These are phyloP conservation scores for Neodiprion fabricii DNA, from an alignment of 1,140 invertebrate species.

Conservation along the genomic window DNA sequence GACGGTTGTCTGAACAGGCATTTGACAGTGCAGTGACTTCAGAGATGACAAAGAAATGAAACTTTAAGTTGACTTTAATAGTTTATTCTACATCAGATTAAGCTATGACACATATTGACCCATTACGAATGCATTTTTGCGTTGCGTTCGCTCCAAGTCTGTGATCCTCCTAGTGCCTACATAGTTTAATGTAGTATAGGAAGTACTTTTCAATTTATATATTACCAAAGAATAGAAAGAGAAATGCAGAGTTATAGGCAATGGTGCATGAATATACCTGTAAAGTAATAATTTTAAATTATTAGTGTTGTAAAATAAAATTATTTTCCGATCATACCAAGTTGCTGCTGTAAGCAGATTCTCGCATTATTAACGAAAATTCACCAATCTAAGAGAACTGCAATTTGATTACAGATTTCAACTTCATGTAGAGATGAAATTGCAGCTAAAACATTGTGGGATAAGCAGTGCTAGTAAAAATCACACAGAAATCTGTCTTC, in stretches of 20 bases:
- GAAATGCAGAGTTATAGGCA: slow-evolving; percentile 27
- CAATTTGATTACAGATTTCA: too few species aligned
- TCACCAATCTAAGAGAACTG: too few species aligned
- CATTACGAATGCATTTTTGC: not conserved
- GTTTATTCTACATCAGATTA: not conserved
- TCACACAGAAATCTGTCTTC: too few species aligned
- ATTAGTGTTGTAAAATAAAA: not conserved
- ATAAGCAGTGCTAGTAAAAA: too few species aligned
- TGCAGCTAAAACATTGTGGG: too few species aligned
- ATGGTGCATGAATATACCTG: not conserved
- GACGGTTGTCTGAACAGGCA: not conserved
- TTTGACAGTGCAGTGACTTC: not conserved
- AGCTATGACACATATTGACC: slow-evolving; percentile 3
- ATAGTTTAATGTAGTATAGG: slow-evolving; percentile 10
- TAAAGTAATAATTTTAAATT: not conserved
- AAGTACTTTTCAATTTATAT: slow-evolving; percentile 22
- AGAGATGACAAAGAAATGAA: not conserved
- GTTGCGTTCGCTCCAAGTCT: slow-evolving; percentile 36
- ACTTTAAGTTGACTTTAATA: not conserved
- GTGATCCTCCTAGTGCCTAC: slow-evolving; percentile 54
- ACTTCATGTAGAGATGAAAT: too few species aligned
- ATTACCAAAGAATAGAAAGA: slow-evolving; percentile 42
- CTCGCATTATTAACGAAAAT: too few species aligned
- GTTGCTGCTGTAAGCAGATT: too few species aligned
- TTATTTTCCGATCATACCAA: not conserved